Conservation (phyloP, 30 jellyfish, hydroid and myxozoan genomes). For the Haliclystus octoradiatus region DNA sequence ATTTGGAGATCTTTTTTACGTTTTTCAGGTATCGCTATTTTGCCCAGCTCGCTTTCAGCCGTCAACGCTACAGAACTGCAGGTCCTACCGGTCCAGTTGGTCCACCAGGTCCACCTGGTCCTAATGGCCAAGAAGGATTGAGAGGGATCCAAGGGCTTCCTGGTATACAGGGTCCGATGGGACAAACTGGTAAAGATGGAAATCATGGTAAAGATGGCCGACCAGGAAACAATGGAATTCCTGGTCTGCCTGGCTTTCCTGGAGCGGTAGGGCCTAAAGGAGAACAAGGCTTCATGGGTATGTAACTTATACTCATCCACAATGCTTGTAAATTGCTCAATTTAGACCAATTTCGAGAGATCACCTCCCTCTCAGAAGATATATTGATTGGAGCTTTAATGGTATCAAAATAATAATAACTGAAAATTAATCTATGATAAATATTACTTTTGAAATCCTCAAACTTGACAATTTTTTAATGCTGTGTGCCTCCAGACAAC, state of each 20-base stretch:
- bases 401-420: too few species aligned
- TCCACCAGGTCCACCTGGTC: not conserved
- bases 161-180: not conserved
- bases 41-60: not conserved
- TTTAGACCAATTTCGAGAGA: too few species aligned
- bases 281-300: not conserved
- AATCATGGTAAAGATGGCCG: not conserved
- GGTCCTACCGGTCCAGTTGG: not conserved
- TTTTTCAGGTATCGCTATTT: not conserved
- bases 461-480: too few species aligned
- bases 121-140: not conserved
- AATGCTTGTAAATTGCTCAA: too few species aligned
- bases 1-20: too few species aligned
- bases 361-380: not conserved
- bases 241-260: not conserved
- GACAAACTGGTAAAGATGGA: not conserved
- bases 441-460: too few species aligned
- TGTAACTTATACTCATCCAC: too few species aligned
- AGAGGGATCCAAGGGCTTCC: not conserved
- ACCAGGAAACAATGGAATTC: not conserved
- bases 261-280: not conserved
- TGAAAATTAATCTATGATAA: too few species aligned
- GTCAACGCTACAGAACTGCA: not conserved
- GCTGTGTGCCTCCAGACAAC: too few species aligned
- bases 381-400: too few species aligned